Conservation (phyloP, 2,797 vertebrate genomes). For the Micrastur ruficollis region DNA sequence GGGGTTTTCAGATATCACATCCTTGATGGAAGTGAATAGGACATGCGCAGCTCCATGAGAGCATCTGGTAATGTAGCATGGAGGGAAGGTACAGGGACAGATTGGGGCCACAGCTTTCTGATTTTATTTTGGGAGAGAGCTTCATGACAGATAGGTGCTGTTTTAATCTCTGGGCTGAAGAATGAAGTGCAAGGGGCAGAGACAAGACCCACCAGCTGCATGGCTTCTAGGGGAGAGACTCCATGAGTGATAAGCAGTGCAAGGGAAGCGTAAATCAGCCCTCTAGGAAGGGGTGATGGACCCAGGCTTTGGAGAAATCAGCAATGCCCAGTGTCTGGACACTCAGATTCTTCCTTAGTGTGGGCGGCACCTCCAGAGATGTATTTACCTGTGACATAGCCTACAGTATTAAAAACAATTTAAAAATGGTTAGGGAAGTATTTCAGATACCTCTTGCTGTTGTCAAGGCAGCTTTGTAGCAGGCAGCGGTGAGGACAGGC, state of each 20-base stretch:
- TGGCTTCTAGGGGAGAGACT: background rate
- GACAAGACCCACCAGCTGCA: background rate
- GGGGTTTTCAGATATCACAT: constrained; percentile 20
- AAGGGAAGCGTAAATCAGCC: background rate
- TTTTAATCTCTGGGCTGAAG: background rate
- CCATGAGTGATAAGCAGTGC: background rate
- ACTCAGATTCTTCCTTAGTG: background rate
- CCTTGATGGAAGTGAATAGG: background rate
- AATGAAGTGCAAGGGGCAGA: background rate
- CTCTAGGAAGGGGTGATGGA: background rate
- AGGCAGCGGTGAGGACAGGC: background rate
- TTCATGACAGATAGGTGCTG: background rate
- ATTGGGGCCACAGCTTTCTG: background rate
- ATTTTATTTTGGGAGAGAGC: constrained; percentile 2
- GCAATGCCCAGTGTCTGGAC: background rate
- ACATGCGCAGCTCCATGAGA: background rate
- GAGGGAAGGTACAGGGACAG: background rate
- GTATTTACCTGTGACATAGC: background rate
- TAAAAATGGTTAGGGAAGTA: background rate
- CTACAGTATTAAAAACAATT: background rate
- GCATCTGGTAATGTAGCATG: background rate
- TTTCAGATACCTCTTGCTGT: constrained; percentile 5
- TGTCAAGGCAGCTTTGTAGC: background rate
- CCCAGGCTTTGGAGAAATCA: background rate
- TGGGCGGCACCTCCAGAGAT: background rate